Evolutionary conservation across 1,140 invertebrate species (phyloP).

Genomic region (Hycleus cichorii): DNA sequence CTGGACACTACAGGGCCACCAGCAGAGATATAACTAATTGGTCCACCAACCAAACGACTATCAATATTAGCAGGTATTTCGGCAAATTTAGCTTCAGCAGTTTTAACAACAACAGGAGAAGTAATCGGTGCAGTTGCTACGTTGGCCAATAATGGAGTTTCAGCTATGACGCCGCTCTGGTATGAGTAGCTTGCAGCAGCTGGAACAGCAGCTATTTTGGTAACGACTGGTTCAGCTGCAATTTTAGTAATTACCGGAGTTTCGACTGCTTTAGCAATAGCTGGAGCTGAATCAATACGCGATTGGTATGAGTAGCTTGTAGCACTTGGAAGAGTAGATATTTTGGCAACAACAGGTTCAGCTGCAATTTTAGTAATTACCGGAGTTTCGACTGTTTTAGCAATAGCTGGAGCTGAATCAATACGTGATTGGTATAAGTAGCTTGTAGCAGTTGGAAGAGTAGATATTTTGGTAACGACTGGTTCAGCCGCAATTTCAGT

Average conservation of each 20-base stretch:
- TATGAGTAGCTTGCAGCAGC: no score
- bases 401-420: neutral
- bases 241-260: no score
- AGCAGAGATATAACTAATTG: no score
- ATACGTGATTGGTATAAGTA: neutral
- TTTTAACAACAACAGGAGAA: constrained; percentile 1
- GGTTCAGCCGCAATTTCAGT: neutral
- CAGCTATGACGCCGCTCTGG: neutral
- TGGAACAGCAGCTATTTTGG: constrained; percentile 2
- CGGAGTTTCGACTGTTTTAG: neutral
- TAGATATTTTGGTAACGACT: neutral
- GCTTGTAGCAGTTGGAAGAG: neutral
- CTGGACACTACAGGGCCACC: no score
- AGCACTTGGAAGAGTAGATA: neutral
- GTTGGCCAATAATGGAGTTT: no score
- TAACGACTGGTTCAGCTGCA: constrained; percentile 4
- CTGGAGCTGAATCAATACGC: neutral
- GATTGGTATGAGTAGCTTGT: neutral
- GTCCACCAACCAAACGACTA: no score
- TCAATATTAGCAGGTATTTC: no score
- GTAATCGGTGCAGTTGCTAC: neutral
- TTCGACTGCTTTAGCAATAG: neutral
- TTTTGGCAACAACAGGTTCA: neutral
- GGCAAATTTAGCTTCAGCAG: neutral
- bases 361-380: neutral